phyloP scores from a whole-genome alignment of 2,797 vertebrate genomes.

The Eulemur rubriventer region DNA sequence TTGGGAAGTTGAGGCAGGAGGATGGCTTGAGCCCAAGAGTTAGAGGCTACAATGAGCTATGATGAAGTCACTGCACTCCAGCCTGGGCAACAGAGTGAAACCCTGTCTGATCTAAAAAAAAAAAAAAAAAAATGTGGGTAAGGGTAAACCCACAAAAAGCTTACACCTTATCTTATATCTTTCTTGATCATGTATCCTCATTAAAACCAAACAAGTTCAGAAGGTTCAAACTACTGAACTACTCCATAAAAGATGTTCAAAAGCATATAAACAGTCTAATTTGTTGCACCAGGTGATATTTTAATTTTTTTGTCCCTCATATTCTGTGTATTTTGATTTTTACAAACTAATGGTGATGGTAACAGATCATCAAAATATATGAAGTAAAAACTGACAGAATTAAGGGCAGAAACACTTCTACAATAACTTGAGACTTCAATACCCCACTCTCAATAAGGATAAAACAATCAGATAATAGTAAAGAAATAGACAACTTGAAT shows the following conservation, averaged over 20 bases:
- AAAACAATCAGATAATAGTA: background rate
- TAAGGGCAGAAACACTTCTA: background rate
- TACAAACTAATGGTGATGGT: background rate
- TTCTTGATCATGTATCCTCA: background rate
- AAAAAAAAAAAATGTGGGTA: background rate
- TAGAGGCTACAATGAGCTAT: background rate
- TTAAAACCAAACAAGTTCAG: slow-evolving; percentile 11
- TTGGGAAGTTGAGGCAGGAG: background rate
- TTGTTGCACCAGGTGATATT: background rate
- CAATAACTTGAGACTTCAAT: background rate
- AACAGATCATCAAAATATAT: background rate
- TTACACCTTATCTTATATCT: background rate
- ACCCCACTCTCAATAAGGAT: background rate
- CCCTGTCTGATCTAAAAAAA: background rate
- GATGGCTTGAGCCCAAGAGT: background rate
- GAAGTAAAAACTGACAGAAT: slow-evolving; percentile 4
- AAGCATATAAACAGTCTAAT: background rate
- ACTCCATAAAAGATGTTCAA: background rate
- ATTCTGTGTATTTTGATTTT: background rate
- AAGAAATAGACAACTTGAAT: background rate
- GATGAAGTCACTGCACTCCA: background rate
- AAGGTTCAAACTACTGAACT: background rate
- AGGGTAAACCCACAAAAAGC: background rate
- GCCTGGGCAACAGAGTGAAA: background rate
- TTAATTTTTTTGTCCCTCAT: background rate